Evolutionary conservation across 1,140 invertebrate genomes (phyloP).

Genomic region (Hormaphis cornu): DNA sequence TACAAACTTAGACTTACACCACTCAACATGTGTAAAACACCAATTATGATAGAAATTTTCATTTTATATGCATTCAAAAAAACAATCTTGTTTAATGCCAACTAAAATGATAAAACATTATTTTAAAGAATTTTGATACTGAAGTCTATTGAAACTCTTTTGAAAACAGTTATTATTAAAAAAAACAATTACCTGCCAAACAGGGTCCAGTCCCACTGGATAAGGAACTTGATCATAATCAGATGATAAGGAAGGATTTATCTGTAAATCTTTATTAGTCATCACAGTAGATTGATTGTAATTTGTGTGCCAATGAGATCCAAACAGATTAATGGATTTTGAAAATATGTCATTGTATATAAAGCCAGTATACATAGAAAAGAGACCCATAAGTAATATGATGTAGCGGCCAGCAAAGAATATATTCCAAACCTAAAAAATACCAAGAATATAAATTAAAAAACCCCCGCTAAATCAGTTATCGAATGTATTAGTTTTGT

Average conservation of each 20-base stretch:
- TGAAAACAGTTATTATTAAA: too few relatives aligned
- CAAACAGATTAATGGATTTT: constrained; percentile 94
- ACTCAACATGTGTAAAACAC: constrained; percentile 85
- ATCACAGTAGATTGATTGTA: constrained; percentile 48
- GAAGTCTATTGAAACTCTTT: too few relatives aligned
- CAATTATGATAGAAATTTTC: constrained; percentile 90
- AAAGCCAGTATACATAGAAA: constrained; percentile 96
- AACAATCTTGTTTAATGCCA: constrained; percentile 72
- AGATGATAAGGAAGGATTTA: constrained; percentile 49
- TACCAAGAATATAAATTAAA: background rate
- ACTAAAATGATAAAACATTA: constrained; percentile 29
- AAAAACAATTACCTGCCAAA: constrained; percentile 65
- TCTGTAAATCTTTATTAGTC: constrained; percentile 49
- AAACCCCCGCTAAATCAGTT: too few relatives aligned
- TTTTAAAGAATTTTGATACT: too few relatives aligned
- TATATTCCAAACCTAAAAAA: constrained; percentile 80
- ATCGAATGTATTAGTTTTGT: background rate
- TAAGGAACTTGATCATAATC: constrained; percentile 62
- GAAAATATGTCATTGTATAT: constrained; percentile 99
- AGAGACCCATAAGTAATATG: constrained; percentile 93
- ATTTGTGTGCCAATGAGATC: constrained; percentile 70
- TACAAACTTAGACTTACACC: constrained; percentile 71
- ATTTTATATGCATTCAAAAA: constrained; percentile 90
- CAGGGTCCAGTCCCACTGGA: constrained; percentile 84
- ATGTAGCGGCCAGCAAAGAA: constrained; percentile 98